Conservation (phyloP, 23 tunicate genomes). For the Diplosoma virens region DNA sequence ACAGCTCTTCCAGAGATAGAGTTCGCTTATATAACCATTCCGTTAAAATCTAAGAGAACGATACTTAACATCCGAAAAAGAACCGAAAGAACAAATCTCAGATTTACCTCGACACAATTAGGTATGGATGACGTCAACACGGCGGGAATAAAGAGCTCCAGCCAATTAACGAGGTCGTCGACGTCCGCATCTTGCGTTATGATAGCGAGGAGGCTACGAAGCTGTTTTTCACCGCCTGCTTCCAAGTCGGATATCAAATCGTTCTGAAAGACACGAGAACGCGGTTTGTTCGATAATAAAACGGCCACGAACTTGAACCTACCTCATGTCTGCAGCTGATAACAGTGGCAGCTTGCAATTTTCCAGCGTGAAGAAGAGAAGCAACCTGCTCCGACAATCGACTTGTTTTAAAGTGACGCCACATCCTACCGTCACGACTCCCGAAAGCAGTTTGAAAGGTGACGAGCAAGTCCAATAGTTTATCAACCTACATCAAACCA, state of each 20-base stretch:
- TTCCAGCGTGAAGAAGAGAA: slow-evolving; percentile 33
- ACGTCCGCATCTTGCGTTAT: slow-evolving; percentile 38
- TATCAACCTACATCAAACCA: slow-evolving; percentile 30
- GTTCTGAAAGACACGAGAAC: not conserved
- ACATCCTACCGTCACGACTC: not conserved
- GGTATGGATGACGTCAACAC: slow-evolving; percentile 32
- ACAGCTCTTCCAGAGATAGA: slow-evolving; percentile 41
- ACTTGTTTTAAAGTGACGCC: slow-evolving; percentile 46
- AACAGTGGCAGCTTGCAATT: slow-evolving; percentile 46
- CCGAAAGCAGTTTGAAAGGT: slow-evolving; percentile 65
- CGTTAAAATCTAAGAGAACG: slow-evolving; percentile 39
- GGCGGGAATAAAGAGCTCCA: slow-evolving; percentile 37
- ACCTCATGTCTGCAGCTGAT: slow-evolving; percentile 69
- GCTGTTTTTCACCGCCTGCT: slow-evolving; percentile 14
- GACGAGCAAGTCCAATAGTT: slow-evolving; percentile 49
- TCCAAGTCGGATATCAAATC: slow-evolving; percentile 27
- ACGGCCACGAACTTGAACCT: not conserved
- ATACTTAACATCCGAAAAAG: not conserved
- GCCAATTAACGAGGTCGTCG: slow-evolving; percentile 19
- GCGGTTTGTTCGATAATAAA: too few species aligned
- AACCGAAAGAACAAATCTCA: not conserved
- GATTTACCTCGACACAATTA: slow-evolving; percentile 37
- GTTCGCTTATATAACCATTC: slow-evolving; percentile 60
- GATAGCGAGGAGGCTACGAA: slow-evolving; percentile 17
- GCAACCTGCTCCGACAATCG: slow-evolving; percentile 39